Conservation (phyloP, 2,888 invertebrate genomes). For the Creontiades dilutus region DNA sequence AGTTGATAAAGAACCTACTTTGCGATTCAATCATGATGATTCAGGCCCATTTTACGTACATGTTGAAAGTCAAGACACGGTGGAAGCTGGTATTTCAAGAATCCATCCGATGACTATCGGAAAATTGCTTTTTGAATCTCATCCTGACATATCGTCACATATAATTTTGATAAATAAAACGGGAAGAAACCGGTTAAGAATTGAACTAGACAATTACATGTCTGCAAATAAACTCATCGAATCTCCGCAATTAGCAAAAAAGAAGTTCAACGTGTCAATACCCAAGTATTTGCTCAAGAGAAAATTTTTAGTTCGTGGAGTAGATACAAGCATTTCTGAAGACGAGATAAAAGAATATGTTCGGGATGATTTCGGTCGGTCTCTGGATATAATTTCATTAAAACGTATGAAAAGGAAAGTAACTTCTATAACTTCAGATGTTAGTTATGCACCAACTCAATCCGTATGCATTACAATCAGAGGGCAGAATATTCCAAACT, state of each 20-base stretch:
- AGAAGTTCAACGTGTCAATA: neutral
- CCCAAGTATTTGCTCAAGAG: constrained; percentile 11
- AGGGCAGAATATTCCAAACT: constrained; percentile 9
- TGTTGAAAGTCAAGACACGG: neutral
- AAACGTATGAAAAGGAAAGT: neutral
- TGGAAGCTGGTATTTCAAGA: neutral
- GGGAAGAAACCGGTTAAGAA: neutral
- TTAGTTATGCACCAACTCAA: neutral
- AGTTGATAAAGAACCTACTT: neutral
- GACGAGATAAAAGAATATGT: neutral
- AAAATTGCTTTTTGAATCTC: neutral
- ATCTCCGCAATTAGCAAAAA: neutral
- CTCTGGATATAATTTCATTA: neutral
- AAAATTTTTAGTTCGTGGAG: constrained; percentile 18
- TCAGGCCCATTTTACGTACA: neutral
- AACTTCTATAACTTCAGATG: neutral
- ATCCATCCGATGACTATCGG: constrained; percentile 15
- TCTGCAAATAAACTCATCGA: neutral
- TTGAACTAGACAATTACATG: constrained; percentile 1
- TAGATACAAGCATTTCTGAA: neutral
- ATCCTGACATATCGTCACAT: neutral
- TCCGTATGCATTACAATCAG: neutral
- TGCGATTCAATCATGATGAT: neutral
- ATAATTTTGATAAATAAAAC: neutral
- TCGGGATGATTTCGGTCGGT: neutral